Evolutionary conservation across 1,140 invertebrate species (phyloP), one percentile per base, ranked within the genome.

Genomic region (Leptinotarsa texana): DNA sequence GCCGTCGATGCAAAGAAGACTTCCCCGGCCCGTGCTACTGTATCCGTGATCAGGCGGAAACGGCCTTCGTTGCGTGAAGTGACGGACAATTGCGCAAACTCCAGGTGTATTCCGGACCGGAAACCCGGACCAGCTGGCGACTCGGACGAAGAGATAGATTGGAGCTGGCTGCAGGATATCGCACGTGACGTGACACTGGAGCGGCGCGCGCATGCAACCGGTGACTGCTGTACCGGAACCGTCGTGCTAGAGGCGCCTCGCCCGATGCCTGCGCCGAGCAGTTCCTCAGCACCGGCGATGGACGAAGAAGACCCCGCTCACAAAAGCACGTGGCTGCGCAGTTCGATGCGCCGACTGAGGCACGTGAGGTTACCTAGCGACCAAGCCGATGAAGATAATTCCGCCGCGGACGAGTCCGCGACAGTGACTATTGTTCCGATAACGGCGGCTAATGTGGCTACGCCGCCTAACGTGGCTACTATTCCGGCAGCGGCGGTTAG

Each of bases 321-420:
- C 17, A 74, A 69, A 13, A 78, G 70, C 69, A 78, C 81, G 62
- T 85, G 84, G 84, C 77, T 84, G 75, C 78, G 84, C 63, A 82
- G 75, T 69, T 85, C 84, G 13, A 85, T 85, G 84, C 77, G 84
- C 48, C 77, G 83, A 11, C 67, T 85, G 65, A 77, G 80, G 51
- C 84, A 84, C 69, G 74, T 85, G 13, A 72, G 76, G 63, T 70
- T 85, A 57, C 82, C 84, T 27, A 82, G 77, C 73, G 77, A 78
- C 62, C 61, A 33, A 63, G 69, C 47, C 51, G 15, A 62, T 62
- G 65, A 61, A 49, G 67, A 75, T 22, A 74, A 73, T 62, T 15
- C 13, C 15, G 4, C 51, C 51, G 51, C 4, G 15, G 74, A 73
- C 24, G 51, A 57, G 51, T 15, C 51, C 4, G 51, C 15, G 15